Evolutionary conservation across 2,888 invertebrate genomes (phyloP), one percentile per base, ranked within the genome.

Genomic region (Drosophila kokeensis): DNA sequence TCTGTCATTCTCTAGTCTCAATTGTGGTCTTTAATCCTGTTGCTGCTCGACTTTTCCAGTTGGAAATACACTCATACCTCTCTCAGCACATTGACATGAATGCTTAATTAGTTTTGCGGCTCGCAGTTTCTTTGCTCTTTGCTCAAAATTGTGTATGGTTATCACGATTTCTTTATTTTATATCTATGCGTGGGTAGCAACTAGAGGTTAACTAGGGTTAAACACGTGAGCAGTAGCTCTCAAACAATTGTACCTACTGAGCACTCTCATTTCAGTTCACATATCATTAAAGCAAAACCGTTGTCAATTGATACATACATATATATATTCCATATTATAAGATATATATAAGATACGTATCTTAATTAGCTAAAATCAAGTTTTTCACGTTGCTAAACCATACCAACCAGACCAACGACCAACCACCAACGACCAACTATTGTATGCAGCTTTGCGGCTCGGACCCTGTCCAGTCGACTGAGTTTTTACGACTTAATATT

Each of bases 141-240:
- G 79, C 54, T 71, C 65, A 64, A 66, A 30, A 66, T 58, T 84
- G 63, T 62, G 58, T 69, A 82, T 73, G 69, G 32, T 18, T 18
- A 62, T 48, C 84, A 87, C 87, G 84, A 79, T 53, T 30, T 36
- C 7, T 18, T 7, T 18, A 24, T 27, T 30, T 24, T 62, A 55
- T 45, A 69, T 15, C 7, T 49, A 60, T 71, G 63, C 49, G 73
- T 76, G 69, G 73, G 69, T 48, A 52, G 30, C 50, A 63, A 50
- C 65, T 50, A 52, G 78, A 72, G 83, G 68, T 64, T 70, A 80
- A 64, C 81, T 68, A 50, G 70, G 78, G 71, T 85, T 78, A 82
- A 59, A n/a, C 69, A 57, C 62, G 64, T 57, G 48, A 53, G 34
- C 30, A 60, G 42, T 6, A 34, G n/a, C 13, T 42, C 6, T 36